phyloP scores from a whole-genome alignment of 2,797 vertebrate genomes.

The Paratrypauchen microcephalus region DNA sequence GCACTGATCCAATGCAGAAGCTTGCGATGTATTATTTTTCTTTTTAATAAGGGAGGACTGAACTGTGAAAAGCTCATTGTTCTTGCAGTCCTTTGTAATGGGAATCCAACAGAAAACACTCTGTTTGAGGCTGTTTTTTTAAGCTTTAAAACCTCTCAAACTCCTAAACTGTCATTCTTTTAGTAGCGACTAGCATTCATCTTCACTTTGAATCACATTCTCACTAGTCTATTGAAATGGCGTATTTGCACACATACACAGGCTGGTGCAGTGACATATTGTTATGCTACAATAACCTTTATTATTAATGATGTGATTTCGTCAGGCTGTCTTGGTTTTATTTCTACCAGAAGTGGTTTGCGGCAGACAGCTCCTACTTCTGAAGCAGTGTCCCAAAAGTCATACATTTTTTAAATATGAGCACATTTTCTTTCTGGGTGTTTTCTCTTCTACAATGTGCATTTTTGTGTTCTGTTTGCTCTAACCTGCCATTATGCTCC shows the following conservation, averaged over 20 bases:
- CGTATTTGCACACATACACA: not conserved
- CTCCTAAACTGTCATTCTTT: constrained; percentile 5
- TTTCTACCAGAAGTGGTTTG: constrained; percentile 24
- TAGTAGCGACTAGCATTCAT: not conserved
- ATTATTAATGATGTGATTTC: constrained; percentile 28
- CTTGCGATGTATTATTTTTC: not conserved
- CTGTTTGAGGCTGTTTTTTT: not conserved
- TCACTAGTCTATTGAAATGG: not conserved
- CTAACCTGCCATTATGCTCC: constrained; percentile 2
- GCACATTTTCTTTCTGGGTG: constrained; percentile 29
- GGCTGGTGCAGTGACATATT: constrained; percentile 5
- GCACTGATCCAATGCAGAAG: not conserved
- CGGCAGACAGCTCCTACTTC: constrained; percentile 9
- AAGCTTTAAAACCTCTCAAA: not conserved
- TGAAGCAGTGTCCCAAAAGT: constrained; percentile 14
- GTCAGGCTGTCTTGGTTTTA: constrained; percentile 15
- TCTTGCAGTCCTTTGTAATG: constrained; percentile 1
- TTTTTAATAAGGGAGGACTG: not conserved
- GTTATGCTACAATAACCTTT: constrained; percentile 12
- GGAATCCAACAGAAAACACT: constrained; percentile 6
- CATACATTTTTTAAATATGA: constrained; percentile 43
- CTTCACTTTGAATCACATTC: not conserved
- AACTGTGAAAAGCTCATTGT: not conserved
- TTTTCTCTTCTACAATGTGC: constrained; percentile 28
- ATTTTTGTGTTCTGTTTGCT: constrained; percentile 8